These are phyloP conservation scores for Oryzias celebensis DNA, from an alignment of 2,113 vertebrate species.

Conservation along the genomic window DNA sequence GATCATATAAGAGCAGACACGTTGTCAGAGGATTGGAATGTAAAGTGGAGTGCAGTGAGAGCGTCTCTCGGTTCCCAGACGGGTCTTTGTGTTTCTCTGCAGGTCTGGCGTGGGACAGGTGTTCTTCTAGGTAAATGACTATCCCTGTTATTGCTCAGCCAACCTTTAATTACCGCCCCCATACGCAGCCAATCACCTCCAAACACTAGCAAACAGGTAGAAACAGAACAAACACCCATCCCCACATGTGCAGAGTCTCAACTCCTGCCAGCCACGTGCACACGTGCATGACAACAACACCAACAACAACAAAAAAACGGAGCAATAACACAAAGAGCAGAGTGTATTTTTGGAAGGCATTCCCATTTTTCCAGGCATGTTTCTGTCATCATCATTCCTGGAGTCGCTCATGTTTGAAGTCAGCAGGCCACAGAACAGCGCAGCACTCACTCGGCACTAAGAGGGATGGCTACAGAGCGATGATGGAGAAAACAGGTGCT, in stretches of 20 bases:
- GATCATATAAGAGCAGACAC: slow-evolving; percentile 78
- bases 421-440: slow-evolving; percentile 69
- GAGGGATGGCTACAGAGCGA: slow-evolving; percentile 39
- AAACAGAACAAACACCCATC: slow-evolving; percentile 55
- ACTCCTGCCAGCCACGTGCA: slow-evolving; percentile 23
- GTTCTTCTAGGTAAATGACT: slow-evolving; percentile 56
- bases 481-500: slow-evolving; percentile 78
- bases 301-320: background rate
- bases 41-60: slow-evolving; percentile 70
- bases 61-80: slow-evolving; percentile 56
- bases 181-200: slow-evolving; percentile 28
- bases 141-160: slow-evolving; percentile 49
- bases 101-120: slow-evolving; percentile 71
- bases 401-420: slow-evolving; percentile 80
- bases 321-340: slow-evolving; percentile 53
- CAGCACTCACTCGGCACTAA: slow-evolving; percentile 57
- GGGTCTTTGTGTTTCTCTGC: slow-evolving; percentile 22
- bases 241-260: background rate
- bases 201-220: slow-evolving; percentile 49
- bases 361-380: slow-evolving; percentile 76
- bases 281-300: background rate
- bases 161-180: slow-evolving; percentile 31
- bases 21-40: slow-evolving; percentile 77
- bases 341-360: slow-evolving; percentile 67
- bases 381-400: slow-evolving; percentile 85